Conservation (phyloP, 1,140 invertebrate species). For the Euura lappo region DNA sequence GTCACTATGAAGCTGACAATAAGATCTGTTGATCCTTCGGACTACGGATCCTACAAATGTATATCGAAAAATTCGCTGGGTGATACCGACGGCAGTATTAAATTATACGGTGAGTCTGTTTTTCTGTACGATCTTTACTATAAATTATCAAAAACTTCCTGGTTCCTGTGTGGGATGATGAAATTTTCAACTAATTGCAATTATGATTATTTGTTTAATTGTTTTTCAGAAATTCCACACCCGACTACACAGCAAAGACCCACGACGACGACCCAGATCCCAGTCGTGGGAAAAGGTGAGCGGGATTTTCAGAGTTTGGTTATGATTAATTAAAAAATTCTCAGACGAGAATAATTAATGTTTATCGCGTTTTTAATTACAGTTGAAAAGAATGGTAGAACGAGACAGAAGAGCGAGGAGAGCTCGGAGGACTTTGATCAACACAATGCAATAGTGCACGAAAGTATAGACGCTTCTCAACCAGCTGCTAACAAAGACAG, state of each 20-base stretch:
- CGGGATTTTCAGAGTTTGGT: not conserved
- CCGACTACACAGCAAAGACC: constrained; percentile 37
- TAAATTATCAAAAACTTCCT: too few species aligned
- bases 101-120: constrained; percentile 77
- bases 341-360: constrained; percentile 16
- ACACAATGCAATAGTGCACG: constrained; percentile 28
- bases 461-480: constrained; percentile 38
- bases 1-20: constrained; percentile 81
- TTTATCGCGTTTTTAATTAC: not conserved
- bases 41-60: constrained; percentile 85
- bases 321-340: constrained; percentile 14
- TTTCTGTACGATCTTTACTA: not conserved
- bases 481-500: constrained; percentile 28
- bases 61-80: constrained; percentile 89
- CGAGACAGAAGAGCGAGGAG: constrained; percentile 35
- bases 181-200: too few species aligned
- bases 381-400: constrained; percentile 41
- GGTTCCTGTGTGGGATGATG: too few species aligned
- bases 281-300: constrained; percentile 35
- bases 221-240: constrained; percentile 37
- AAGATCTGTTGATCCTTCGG: constrained; percentile 67
- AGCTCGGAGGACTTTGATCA: constrained; percentile 32
- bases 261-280: constrained; percentile 23
- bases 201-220: too few species aligned
- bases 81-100: constrained; percentile 85